Conservation (phyloP, 1,140 invertebrate species). For the Cephus cinctus region DNA sequence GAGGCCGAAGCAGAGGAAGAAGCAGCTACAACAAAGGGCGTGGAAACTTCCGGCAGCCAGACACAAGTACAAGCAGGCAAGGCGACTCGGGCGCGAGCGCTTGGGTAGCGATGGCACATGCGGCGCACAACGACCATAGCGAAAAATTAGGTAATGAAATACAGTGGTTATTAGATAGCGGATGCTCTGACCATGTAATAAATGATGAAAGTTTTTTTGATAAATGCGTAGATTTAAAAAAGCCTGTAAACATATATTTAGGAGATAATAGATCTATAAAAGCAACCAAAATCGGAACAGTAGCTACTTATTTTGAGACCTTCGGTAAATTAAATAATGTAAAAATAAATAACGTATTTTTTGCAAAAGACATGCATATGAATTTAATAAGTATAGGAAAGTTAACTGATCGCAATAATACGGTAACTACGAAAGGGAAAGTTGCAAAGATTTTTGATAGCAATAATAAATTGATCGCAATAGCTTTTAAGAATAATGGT, state of each 20-base stretch:
- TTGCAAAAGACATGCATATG: neutral
- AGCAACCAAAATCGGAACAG: constrained; percentile 1
- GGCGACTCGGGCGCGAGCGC: too few species aligned
- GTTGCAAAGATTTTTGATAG: neutral
- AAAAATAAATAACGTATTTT: neutral
- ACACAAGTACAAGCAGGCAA: too few species aligned
- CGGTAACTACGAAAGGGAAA: neutral
- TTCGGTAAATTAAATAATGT: neutral
- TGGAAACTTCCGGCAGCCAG: too few species aligned
- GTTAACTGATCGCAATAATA: too few species aligned
- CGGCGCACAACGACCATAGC: too few species aligned
- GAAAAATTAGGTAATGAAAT: too few species aligned
- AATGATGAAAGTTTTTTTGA: neutral
- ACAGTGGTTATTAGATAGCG: too few species aligned
- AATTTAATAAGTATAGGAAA: neutral
- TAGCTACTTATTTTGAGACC: neutral
- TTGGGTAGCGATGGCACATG: too few species aligned
- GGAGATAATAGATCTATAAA: neutral
- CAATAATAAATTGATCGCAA: neutral
- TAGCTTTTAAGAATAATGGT: neutral
- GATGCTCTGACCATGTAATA: too few species aligned
- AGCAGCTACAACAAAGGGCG: too few species aligned
- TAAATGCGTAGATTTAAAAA: neutral
- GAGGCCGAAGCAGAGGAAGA: too few species aligned
- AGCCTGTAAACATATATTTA: neutral